A percentile compares a stretch with the other conserved stretches of the same genome.
Conservation (phyloP, 2,797 vertebrate genomes). For the Neostethus bicornis region DNA sequence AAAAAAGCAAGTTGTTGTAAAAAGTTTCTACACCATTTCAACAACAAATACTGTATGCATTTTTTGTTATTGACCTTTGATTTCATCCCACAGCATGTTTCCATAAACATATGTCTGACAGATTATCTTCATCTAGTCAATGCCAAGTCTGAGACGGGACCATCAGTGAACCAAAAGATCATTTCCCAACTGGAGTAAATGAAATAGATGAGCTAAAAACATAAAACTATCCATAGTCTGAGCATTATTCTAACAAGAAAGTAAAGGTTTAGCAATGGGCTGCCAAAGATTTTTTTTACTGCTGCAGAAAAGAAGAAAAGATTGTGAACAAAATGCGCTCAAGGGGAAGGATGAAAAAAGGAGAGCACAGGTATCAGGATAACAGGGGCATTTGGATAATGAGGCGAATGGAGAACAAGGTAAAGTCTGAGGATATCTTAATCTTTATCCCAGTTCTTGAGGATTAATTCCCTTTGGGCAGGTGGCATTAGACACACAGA, state of each 20-base stretch:
- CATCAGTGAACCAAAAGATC: slow-evolving; percentile 13
- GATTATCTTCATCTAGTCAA: background rate
- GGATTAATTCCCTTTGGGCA: slow-evolving; percentile 60
- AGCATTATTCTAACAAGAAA: slow-evolving; percentile 56
- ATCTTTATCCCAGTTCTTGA: slow-evolving; percentile 67
- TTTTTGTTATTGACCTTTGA: too few species aligned
- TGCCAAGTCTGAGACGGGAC: slow-evolving; percentile 11
- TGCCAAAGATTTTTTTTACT: slow-evolving; percentile 34
- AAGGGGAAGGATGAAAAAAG: slow-evolving; percentile 63
- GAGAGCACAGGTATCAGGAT: slow-evolving; percentile 52
- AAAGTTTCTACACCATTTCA: too few species aligned
- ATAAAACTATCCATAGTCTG: slow-evolving; percentile 48
- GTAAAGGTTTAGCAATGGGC: slow-evolving; percentile 50
- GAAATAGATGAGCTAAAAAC: slow-evolving; percentile 30
- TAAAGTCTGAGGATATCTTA: slow-evolving; percentile 69
- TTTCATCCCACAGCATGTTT: background rate
- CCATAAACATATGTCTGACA: slow-evolving; percentile 10
- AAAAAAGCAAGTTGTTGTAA: too few species aligned
- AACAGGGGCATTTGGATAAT: slow-evolving; percentile 64
- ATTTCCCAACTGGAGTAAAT: slow-evolving; percentile 18
- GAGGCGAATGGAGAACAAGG: slow-evolving; percentile 64
- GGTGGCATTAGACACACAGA: slow-evolving; percentile 29
- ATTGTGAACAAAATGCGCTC: slow-evolving; percentile 68
- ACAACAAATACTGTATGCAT: too few species aligned
- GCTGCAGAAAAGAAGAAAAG: slow-evolving; percentile 46